phyloP scores from a whole-genome alignment of 2,888 invertebrate genomes.

The Cartodere bifasciata region DNA sequence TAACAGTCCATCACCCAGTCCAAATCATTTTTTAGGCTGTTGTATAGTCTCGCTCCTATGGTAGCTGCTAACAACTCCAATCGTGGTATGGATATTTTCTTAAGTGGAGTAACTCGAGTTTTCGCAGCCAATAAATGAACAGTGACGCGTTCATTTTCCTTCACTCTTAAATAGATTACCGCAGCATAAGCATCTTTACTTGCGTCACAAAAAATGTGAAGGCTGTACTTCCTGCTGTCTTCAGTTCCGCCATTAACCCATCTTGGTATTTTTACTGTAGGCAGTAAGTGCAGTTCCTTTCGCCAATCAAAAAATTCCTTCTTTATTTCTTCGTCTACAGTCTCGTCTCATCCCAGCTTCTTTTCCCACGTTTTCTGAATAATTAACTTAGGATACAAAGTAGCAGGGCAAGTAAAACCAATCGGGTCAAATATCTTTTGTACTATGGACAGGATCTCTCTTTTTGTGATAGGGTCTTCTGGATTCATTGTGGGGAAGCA shows the following conservation, averaged over 20 bases:
- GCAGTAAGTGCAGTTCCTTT: no score
- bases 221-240: no score
- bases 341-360: constrained; percentile 3
- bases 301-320: no score
- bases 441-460: constrained; percentile 11
- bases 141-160: not conserved
- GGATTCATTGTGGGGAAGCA: constrained; percentile 12
- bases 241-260: no score
- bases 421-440: constrained; percentile 17
- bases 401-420: constrained; percentile 14
- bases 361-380: constrained; percentile 9
- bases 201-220: constrained; percentile 5
- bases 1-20: constrained; percentile 10
- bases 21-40: constrained; percentile 11
- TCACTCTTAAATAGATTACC: constrained; percentile 1
- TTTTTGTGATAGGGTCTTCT: constrained; percentile 9
- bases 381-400: constrained; percentile 16
- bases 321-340: no score
- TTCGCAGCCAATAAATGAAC: constrained; percentile 2
- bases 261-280: no score
- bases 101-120: not conserved
- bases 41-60: constrained; percentile 18
- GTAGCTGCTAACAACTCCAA: constrained; percentile 11
- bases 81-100: constrained; percentile 1
- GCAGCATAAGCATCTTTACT: not conserved